A percentile compares a stretch with the other conserved stretches of the same genome.
Conservation (phyloP, 2,113 vertebrate species). For the Chaenocephalus aceratus region DNA sequence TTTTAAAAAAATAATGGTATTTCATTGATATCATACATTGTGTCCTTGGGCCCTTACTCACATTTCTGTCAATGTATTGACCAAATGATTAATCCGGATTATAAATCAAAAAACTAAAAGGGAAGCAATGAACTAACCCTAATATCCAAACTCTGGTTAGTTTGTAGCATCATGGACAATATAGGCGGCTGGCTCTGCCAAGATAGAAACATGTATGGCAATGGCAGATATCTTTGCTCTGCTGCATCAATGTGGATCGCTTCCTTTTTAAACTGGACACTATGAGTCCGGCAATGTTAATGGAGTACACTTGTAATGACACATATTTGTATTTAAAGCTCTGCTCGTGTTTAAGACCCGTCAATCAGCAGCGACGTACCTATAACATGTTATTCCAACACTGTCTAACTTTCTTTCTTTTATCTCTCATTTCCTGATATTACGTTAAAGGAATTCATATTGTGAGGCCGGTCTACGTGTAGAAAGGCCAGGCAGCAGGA, state of each 20-base stretch:
- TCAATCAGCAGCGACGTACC: no score
- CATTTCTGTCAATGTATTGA: neutral
- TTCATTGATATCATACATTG: neutral
- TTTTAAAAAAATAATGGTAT: neutral
- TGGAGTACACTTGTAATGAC: neutral
- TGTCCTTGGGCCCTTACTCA: neutral
- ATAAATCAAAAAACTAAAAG: neutral
- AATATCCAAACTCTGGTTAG: neutral
- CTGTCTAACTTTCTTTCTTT: neutral
- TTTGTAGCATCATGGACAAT: neutral
- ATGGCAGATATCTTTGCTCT: neutral
- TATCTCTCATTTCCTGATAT: neutral
- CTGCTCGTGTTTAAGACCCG: neutral
- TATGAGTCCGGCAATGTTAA: neutral
- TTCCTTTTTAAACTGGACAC: neutral
- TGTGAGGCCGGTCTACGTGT: neutral
- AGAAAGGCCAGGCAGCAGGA: neutral
- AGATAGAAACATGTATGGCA: neutral
- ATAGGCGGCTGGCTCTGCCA: neutral
- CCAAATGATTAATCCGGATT: neutral
- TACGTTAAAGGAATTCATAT: neutral
- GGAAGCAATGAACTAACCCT: no score
- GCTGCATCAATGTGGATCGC: neutral
- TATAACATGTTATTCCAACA: neutral
- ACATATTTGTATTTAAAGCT: neutral